phyloP scores from a whole-genome alignment of 2,888 invertebrate genomes.

The Phytoseiulus persimilis region DNA sequence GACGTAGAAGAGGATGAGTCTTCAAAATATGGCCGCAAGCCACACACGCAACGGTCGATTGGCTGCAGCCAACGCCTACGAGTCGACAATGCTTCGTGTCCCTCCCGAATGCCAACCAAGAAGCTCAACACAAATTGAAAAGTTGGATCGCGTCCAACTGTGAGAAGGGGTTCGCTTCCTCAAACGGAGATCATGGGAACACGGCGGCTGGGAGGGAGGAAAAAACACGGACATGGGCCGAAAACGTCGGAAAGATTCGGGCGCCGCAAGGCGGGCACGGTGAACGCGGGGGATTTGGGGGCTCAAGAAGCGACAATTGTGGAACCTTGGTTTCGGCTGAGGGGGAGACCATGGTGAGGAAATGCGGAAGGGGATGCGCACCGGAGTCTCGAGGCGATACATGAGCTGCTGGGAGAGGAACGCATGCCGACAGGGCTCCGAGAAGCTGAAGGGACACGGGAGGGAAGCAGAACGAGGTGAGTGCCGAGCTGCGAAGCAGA shows the following conservation, averaged over 20 bases:
- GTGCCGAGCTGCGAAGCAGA: not conserved
- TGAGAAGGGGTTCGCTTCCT: not conserved
- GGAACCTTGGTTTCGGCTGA: not conserved
- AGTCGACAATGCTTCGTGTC: not conserved
- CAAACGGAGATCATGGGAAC: not conserved
- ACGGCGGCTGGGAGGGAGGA: not conserved
- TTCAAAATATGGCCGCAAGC: not conserved
- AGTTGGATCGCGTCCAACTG: slow-evolving; percentile 37
- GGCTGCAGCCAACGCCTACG: not conserved
- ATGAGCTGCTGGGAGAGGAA: not conserved
- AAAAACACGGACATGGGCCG: not conserved
- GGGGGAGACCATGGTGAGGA: not conserved
- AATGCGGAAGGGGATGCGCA: not conserved
- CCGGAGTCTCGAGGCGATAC: not conserved
- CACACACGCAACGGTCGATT: slow-evolving; percentile 5
- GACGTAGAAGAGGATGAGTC: not conserved
- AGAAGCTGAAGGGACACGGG: not conserved
- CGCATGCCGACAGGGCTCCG: not conserved
- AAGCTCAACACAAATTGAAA: slow-evolving; percentile 31
- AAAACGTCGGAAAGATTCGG: not conserved
- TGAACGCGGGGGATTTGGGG: not conserved
- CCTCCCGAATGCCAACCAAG: not conserved
- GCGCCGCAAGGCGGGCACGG: not conserved
- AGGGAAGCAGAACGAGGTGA: not conserved
- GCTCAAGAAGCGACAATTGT: not conserved